phyloP scores from a whole-genome alignment of 1,140 invertebrate species.

The Drosophila tsacasi region DNA sequence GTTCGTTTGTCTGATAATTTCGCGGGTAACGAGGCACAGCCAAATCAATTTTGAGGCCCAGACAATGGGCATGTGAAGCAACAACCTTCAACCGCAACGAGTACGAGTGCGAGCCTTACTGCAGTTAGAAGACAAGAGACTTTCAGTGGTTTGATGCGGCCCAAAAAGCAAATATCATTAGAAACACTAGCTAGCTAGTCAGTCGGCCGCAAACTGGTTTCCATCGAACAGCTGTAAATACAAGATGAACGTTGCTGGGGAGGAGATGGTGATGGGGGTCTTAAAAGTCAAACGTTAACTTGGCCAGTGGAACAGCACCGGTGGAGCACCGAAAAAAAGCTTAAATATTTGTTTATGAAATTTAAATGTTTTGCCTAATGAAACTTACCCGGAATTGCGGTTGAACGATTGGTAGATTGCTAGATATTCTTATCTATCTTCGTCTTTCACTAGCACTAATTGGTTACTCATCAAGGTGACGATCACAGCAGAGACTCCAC shows the following conservation, averaged over 20 bases:
- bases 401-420: conserved; percentile 23
- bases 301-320: conserved; percentile 28
- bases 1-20: conserved; percentile 4
- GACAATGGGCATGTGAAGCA: conserved; percentile 16
- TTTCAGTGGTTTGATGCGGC: conserved; percentile 50
- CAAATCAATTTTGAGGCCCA: conserved; percentile 5
- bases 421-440: conserved; percentile 29
- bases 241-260: conserved; percentile 34
- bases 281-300: conserved; percentile 60
- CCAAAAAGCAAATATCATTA: conserved; percentile 59
- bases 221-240: conserved; percentile 66
- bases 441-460: conserved; percentile 18
- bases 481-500: conserved; percentile 16
- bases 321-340: conserved; percentile 1
- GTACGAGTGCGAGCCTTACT: conserved; percentile 14
- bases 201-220: conserved; percentile 64
- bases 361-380: conserved; percentile 30
- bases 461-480: conserved; percentile 20
- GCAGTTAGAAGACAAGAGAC: conserved; percentile 35
- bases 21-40: conserved; percentile 11
- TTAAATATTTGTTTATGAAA: conserved; percentile 54
- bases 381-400: conserved; percentile 45
- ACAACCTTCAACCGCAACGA: conserved; percentile 30
- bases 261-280: conserved; percentile 3
- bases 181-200: conserved; percentile 42